A percentile compares a stretch with the other conserved stretches of the same genome.
Evolutionary conservation across 1,140 invertebrate genomes (phyloP).

Genomic region (Saccostrea echinata): DNA sequence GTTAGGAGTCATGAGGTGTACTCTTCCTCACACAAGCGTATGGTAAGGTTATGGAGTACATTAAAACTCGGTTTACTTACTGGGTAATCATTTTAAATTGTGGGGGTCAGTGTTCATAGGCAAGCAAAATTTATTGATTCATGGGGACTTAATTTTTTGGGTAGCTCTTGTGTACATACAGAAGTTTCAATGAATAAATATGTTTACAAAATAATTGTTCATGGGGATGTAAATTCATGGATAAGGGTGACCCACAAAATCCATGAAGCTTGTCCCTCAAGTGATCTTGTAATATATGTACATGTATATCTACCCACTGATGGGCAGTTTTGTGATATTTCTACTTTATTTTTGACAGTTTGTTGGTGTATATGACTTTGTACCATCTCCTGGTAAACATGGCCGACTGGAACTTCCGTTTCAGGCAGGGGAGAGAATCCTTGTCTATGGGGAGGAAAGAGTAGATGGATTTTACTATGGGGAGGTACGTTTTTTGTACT

Average conservation of each 20-base stretch:
- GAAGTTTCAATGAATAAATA: too few relatives aligned
- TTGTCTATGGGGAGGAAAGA: slow-evolving; percentile 72
- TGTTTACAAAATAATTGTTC: too few relatives aligned
- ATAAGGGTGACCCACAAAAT: too few relatives aligned
- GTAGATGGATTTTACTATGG: slow-evolving; percentile 76
- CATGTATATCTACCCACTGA: too few relatives aligned
- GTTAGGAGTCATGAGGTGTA: background rate
- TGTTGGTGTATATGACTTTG: slow-evolving; percentile 77
- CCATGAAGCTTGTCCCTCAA: too few relatives aligned
- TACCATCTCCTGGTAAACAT: slow-evolving; percentile 73
- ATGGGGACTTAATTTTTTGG: too few relatives aligned
- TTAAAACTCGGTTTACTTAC: background rate
- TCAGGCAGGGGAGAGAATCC: slow-evolving; percentile 73
- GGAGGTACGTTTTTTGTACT: slow-evolving; percentile 65
- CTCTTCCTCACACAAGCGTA: slow-evolving; percentile 2
- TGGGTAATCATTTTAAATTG: background rate
- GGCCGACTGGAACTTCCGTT: slow-evolving; percentile 73
- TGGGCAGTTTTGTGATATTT: too few relatives aligned
- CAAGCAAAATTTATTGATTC: too few relatives aligned
- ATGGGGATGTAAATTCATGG: too few relatives aligned
- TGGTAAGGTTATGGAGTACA: background rate
- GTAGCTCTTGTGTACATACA: too few relatives aligned
- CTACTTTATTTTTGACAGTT: slow-evolving; percentile 64
- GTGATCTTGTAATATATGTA: too few relatives aligned
- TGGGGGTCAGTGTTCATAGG: too few relatives aligned